These are phyloP conservation scores for Ciona savignyi DNA, from an alignment of 23 tunicate species.

Conservation along the genomic window DNA sequence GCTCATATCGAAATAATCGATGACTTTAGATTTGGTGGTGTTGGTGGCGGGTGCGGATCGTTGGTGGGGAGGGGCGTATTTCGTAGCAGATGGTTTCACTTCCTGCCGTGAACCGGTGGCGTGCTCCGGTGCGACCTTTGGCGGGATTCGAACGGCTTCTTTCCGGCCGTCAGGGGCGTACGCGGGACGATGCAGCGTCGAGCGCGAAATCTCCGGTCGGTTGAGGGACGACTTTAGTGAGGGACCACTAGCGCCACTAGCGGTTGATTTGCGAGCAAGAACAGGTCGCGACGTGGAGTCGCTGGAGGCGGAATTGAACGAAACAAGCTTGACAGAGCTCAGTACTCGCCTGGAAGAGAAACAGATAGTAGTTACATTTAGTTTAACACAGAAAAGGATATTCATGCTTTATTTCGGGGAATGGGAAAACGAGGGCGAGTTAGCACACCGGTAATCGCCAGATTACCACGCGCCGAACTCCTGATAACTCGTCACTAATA, in stretches of 20 bases:
- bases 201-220: neutral
- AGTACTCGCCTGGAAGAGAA: constrained; percentile 60
- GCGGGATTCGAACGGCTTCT: constrained; percentile 1
- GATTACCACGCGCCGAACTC: too few species aligned
- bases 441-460: too few species aligned
- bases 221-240: neutral
- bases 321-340: constrained; percentile 47
- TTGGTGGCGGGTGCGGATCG: neutral
- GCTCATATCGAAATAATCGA: neutral
- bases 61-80: neutral
- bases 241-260: neutral
- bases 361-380: constrained; percentile 42
- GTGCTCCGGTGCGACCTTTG: neutral
- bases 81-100: neutral
- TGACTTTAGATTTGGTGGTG: neutral
- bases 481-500: too few species aligned
- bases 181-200: neutral
- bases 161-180: neutral
- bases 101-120: neutral
- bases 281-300: constrained; percentile 25
- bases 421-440: too few species aligned
- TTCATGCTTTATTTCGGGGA: too few species aligned
- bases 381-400: too few species aligned
- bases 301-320: constrained; percentile 45
- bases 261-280: neutral